Conservation (phyloP, 2,888 invertebrate species). For the Agelastica alni region DNA sequence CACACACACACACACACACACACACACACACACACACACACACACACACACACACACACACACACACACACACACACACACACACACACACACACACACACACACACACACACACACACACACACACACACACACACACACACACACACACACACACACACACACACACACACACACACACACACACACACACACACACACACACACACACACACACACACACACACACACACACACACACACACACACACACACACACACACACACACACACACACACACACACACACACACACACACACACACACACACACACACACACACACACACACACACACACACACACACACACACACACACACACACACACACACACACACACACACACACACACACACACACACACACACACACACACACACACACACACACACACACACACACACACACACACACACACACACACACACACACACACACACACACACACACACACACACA, state of each 20-base stretch:
- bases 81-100: slow-evolving; percentile 8
- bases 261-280: neutral
- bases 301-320: neutral
- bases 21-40: slow-evolving; percentile 8
- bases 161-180: slow-evolving; percentile 8
- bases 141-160: slow-evolving; percentile 8
- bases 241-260: slow-evolving; percentile 6
- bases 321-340: neutral
- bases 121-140: slow-evolving; percentile 8
- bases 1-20: slow-evolving; percentile 8
- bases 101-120: slow-evolving; percentile 8
- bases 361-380: neutral
- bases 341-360: neutral
- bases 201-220: slow-evolving; percentile 8
- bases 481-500: neutral
- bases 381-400: neutral
- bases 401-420: neutral
- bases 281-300: neutral
- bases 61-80: slow-evolving; percentile 8
- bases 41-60: slow-evolving; percentile 8
- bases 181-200: slow-evolving; percentile 8
- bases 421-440: neutral
- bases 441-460: neutral
- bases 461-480: neutral
- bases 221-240: slow-evolving; percentile 8